Evolutionary conservation across 2,888 invertebrate species (phyloP).

Genomic region (Zonitis immaculata): DNA sequence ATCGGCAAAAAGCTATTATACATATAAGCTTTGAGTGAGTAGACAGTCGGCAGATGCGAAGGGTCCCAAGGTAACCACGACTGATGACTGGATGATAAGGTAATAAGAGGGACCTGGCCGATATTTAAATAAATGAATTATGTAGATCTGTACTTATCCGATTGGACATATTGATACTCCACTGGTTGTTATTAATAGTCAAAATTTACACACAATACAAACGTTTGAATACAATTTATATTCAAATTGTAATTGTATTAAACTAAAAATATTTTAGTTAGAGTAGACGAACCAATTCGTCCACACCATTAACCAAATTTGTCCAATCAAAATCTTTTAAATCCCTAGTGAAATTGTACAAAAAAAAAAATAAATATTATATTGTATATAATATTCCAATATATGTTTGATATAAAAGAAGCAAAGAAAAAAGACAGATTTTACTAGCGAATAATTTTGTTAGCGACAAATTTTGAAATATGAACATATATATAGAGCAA

Average conservation of each 20-base stretch:
- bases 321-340: conserved; percentile 1
- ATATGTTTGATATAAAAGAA: conserved; percentile 6
- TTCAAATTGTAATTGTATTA: conserved; percentile 43
- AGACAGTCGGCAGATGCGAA: conserved; percentile 31
- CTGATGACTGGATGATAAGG: conserved; percentile 48
- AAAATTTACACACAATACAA: conserved; percentile 50
- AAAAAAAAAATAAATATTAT: conserved; percentile 4
- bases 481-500: conserved; percentile 31
- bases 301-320: neutral
- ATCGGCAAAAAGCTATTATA: conserved; percentile 14
- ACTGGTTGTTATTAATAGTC: conserved; percentile 48
- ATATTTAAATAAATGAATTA: conserved; percentile 51
- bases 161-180: conserved; percentile 51
- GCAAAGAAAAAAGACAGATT: conserved; percentile 32
- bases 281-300: neutral
- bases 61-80: conserved; percentile 18
- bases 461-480: conserved; percentile 36
- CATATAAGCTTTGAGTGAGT: conserved; percentile 17
- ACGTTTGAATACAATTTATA: conserved; percentile 48
- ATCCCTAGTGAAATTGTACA: neutral
- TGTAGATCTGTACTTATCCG: conserved; percentile 49
- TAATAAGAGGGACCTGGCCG: conserved; percentile 46
- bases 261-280: conserved; percentile 12
- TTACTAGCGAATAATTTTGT: conserved; percentile 40
- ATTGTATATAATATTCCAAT: neutral